These are phyloP conservation scores for Eolophus roseicapilla DNA, from an alignment of 2,113 vertebrate genomes.

Conservation along the genomic window DNA sequence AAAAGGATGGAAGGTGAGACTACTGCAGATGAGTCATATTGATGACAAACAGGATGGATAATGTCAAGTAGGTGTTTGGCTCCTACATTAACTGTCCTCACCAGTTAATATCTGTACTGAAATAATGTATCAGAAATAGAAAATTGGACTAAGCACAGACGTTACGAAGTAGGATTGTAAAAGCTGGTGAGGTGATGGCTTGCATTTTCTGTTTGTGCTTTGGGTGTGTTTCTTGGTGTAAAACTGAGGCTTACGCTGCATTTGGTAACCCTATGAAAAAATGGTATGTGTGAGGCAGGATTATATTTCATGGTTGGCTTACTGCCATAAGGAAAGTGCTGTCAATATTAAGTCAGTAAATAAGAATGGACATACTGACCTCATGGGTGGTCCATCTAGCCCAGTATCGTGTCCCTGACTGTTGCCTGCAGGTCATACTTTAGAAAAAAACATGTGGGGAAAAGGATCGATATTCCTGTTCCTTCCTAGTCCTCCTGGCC, in stretches of 20 bases:
- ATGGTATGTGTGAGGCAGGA: not conserved
- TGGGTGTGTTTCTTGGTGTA: not conserved
- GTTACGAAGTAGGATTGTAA: not conserved
- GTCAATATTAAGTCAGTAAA: not conserved
- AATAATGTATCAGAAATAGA: not conserved
- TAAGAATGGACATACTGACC: not conserved
- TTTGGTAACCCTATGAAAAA: not conserved
- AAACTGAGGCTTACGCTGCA: not conserved
- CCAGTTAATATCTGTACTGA: not conserved
- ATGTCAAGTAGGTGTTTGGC: conserved; percentile 21
- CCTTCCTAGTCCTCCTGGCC: not conserved
- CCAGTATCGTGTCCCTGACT: not conserved
- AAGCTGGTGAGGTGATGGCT: not conserved
- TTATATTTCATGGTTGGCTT: not conserved
- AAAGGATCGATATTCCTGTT: not conserved
- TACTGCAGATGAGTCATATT: conserved; percentile 25
- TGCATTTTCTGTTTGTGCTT: not conserved
- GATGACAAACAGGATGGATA: conserved; percentile 40
- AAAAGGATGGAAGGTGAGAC: conserved; percentile 39
- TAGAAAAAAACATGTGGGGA: not conserved
- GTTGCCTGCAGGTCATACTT: not conserved
- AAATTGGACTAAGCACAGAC: not conserved
- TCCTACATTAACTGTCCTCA: not conserved
- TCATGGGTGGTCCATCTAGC: not conserved
- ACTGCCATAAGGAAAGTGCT: not conserved